phyloP scores from a whole-genome alignment of 2,888 invertebrate species.

The Pyrochroa serraticornis region DNA sequence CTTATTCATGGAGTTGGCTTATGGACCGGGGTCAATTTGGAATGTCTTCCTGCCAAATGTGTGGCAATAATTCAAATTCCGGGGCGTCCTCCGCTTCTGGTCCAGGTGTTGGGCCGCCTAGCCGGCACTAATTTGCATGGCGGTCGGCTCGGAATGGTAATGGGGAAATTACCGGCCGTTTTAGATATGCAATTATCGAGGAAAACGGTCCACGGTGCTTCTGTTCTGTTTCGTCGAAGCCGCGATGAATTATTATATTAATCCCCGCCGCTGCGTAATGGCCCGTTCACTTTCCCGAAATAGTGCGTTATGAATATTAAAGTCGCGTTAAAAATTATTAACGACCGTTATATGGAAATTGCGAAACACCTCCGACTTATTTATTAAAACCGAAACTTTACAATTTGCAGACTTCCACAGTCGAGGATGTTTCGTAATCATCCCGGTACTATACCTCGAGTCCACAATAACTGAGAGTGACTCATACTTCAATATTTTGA shows the following conservation, averaged over 20 bases:
- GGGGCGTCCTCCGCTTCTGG: background rate
- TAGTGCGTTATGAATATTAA: conserved; percentile 18
- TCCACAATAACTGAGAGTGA: no score
- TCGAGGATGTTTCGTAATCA: no score
- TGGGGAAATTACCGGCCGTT: conserved; percentile 36
- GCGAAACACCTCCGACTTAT: conserved; percentile 1
- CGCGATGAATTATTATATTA: conserved; percentile 30
- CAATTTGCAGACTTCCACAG: no score
- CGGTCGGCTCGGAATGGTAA: conserved; percentile 34
- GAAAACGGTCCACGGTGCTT: conserved; percentile 5
- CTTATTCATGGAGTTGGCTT: no score
- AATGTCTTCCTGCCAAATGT: no score
- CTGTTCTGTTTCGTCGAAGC: conserved; percentile 10
- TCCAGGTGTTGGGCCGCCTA: conserved; percentile 3
- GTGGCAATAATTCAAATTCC: no score
- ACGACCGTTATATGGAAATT: conserved; percentile 6
- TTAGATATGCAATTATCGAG: conserved; percentile 35
- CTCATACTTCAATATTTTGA: no score
- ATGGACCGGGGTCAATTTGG: no score
- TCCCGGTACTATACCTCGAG: no score
- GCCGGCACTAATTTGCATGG: conserved; percentile 31
- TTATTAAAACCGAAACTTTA: conserved; percentile 1
- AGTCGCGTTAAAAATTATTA: conserved; percentile 4
- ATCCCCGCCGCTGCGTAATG: conserved; percentile 22
- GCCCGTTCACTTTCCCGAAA: conserved; percentile 24